Base-by-base conservation (phyloP, 1,140 invertebrate species). In the Ruditapes philippinarum region DNA sequence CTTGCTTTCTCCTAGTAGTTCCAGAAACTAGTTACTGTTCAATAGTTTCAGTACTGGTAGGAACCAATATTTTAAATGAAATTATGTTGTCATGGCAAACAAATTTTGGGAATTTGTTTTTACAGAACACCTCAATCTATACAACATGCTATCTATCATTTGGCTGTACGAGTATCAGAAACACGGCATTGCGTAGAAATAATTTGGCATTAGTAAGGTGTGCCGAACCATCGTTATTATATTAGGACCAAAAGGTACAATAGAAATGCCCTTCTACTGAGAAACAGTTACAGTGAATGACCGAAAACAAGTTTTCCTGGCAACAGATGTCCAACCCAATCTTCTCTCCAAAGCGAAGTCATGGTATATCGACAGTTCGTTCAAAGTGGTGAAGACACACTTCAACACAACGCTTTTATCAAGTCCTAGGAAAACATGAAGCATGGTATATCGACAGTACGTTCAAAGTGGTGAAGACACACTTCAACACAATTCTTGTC, bases 361-460 rank as follows among this genome's bases (percentile, higher is more conserved):
- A 36, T 89, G 88, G 88, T 89, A 89, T 51, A 74, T 84, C 9
- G 81, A 89, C 40, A 81, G 57, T 33, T 74, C 73, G 31, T 90
- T 90, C 33, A 76, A 79, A 22, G 42, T 86, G 7, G 82, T 90
- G 14, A 74, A 57, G 14, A 14, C 45, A 11, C n/a, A n/a, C 86
- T 4, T 81, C 38, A 31, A 36, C 36, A 12, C 86, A 88, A 49
- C 31, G 81, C 25, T 38, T 81, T 9, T 51, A 19, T 17, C n/a
- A n/a, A n/a, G 42, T 88, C n/a, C n/a, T n/a, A n/a, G n/a, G n/a
- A n/a, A n/a, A n/a, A n/a, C n/a, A n/a, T n/a, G n/a, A n/a, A n/a
- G n/a, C n/a, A 36, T 89, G 88, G 88, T 89, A 89, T 51, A 74
- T 84, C 9, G 81, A 89, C 40, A 81, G 57, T 33, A 84, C 73